phyloP scores from a whole-genome alignment of 2,888 invertebrate genomes.

The Fragum whitleyi region DNA sequence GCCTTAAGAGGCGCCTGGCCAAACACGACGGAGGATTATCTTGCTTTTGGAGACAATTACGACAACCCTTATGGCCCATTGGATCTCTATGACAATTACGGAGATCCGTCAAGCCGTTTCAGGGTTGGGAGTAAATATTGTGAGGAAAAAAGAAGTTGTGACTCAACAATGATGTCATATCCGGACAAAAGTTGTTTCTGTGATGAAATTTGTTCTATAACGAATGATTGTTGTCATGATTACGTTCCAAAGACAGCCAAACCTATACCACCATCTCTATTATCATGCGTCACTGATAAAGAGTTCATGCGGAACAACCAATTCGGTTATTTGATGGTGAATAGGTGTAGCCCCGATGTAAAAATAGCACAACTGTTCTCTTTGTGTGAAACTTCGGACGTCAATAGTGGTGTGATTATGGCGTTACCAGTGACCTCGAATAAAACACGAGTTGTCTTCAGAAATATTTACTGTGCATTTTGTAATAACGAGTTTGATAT shows the following conservation, averaged over 20 bases:
- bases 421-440: constrained; percentile 1
- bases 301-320: constrained; percentile 6
- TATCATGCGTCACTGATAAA: constrained; percentile 22
- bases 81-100: not conserved
- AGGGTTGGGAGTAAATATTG: not conserved
- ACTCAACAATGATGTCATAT: constrained; percentile 1
- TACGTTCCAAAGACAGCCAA: not conserved
- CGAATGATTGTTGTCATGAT: constrained; percentile 25
- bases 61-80: not conserved
- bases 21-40: not conserved
- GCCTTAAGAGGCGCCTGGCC: not conserved
- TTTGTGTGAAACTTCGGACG: constrained; percentile 28
- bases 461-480: constrained; percentile 68
- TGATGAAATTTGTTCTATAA: constrained; percentile 18
- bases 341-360: constrained; percentile 32
- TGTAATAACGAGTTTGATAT: constrained; percentile 57
- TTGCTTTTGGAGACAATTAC: not conserved
- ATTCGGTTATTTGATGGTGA: constrained; percentile 40
- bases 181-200: constrained; percentile 36
- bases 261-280: not conserved
- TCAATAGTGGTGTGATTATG: not conserved
- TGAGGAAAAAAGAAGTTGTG: constrained; percentile 1
- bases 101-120: not conserved
- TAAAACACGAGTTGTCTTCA: constrained; percentile 45
- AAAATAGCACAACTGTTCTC: not conserved